Evolutionary conservation across 2,113 vertebrate species (phyloP), one percentile per base, ranked within the genome.

Genomic region (Globicephala melas): DNA sequence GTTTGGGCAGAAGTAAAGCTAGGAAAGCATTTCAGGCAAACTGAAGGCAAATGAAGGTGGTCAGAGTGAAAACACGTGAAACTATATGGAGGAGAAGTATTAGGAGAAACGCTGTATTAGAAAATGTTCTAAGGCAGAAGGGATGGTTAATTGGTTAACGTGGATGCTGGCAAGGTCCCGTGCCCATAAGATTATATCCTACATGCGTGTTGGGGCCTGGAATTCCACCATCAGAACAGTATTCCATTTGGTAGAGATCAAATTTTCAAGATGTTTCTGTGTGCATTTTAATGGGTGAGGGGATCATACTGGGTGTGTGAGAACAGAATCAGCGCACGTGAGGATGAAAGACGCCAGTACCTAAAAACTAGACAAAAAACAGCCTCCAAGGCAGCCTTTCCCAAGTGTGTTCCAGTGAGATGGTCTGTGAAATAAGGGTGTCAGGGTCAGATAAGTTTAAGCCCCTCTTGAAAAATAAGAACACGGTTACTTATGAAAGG

Each of bases 241-340:
- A 18, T 25, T 55, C 38, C 25, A 26, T 3, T 3, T 20, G 4
- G 6, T 0, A 38, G 53, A 82, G 9, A 33, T 1, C 20, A 62
- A 86, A 44, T 12, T 14, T 17, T 50, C 50, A 47, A 65, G n/a
- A 71, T 18, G 17, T 31, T 53, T n/a, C 67, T 33, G 10, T 13
- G 28, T 28, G 62, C 9, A 28, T n/a, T 77, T 58, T 76, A 44
- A 67, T 58, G 28, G 26, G 10, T 26, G 6, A 62, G 3, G 5
- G 68, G 3, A 2, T 1, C 13, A 4, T 4, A 7, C 7, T 0
- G 0, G 4, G 20, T 8, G 2, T 0, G 2, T 33, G 71, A 87
- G 33, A 67, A 58, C 0, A 55, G 17, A 92, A 47, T 36, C 21
- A 73, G 18, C 4, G 18, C 41, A 41, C 11, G 4, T 2, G 12